These are phyloP conservation scores for Willowsia nigromaculata DNA, from an alignment of 2,888 invertebrate species.

Conservation along the genomic window DNA sequence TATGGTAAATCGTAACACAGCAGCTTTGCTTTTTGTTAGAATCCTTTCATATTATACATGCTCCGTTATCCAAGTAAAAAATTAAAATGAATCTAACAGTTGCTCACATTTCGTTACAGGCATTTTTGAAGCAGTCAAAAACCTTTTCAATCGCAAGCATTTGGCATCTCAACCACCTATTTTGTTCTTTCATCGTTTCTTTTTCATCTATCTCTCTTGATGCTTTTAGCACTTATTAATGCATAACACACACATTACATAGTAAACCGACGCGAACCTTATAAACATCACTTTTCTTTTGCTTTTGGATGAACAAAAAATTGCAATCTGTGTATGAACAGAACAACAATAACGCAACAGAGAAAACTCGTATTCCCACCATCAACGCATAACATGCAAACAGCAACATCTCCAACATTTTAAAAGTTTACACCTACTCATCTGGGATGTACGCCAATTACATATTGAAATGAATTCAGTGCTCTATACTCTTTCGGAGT, in stretches of 20 bases:
- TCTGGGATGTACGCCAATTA: conserved; percentile 66
- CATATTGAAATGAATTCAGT: conserved; percentile 42
- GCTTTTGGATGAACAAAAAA: conserved; percentile 33
- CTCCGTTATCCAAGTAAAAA: conserved; percentile 6
- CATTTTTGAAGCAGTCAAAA: conserved; percentile 63
- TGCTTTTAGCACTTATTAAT: neutral
- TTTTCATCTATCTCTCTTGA: neutral
- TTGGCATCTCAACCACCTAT: conserved; percentile 56
- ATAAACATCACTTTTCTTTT: neutral
- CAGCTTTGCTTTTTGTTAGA: neutral
- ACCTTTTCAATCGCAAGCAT: conserved; percentile 59
- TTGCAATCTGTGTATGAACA: conserved; percentile 7
- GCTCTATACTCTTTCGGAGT: conserved; percentile 12
- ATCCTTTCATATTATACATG: neutral
- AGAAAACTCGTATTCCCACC: conserved; percentile 46
- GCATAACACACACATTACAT: neutral
- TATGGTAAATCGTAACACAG: neutral
- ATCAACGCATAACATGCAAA: neutral
- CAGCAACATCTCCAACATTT: neutral
- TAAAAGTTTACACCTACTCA: conserved; percentile 66
- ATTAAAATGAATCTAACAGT: conserved; percentile 30
- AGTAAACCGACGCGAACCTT: neutral
- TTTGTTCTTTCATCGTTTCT: neutral
- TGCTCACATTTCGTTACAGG: conserved; percentile 51
- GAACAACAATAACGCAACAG: conserved; percentile 13